These are phyloP conservation scores for Capreolus pygargus DNA, from an alignment of 2,113 vertebrate genomes.

Conservation along the genomic window DNA sequence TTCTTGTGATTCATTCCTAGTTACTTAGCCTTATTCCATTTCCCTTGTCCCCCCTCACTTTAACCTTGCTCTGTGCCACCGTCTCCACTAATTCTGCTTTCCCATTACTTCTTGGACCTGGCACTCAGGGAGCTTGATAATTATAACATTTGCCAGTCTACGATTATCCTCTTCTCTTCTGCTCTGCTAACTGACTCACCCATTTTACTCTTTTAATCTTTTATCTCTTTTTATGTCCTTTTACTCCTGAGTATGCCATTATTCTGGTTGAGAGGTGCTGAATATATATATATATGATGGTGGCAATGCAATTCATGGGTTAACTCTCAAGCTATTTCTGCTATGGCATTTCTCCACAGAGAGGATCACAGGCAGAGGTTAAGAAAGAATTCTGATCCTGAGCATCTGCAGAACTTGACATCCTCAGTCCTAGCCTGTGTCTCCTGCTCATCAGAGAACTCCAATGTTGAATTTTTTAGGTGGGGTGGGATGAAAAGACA, in stretches of 20 bases:
- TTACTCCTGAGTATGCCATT: neutral
- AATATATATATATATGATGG: neutral
- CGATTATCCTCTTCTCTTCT: neutral
- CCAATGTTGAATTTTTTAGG: neutral
- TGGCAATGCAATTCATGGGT: neutral
- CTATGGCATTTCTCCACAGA: neutral
- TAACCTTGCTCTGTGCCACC: neutral
- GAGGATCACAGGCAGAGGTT: neutral
- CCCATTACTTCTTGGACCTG: neutral
- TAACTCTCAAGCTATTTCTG: neutral
- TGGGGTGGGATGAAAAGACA: neutral
- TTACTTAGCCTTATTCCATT: neutral
- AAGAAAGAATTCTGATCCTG: neutral
- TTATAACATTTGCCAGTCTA: neutral
- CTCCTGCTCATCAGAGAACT: neutral
- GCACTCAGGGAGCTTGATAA: neutral
- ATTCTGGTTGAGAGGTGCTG: neutral
- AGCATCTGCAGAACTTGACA: neutral
- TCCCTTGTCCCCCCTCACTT: neutral
- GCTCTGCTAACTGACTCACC: neutral
- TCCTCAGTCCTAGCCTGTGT: neutral
- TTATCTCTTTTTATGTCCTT: neutral
- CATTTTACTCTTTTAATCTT: neutral
- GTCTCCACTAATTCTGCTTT: neutral
- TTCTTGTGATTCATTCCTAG: neutral